Evolutionary conservation across 2,113 vertebrate genomes (phyloP), one percentile per base, ranked within the genome.

Genomic region (Columba livia): DNA sequence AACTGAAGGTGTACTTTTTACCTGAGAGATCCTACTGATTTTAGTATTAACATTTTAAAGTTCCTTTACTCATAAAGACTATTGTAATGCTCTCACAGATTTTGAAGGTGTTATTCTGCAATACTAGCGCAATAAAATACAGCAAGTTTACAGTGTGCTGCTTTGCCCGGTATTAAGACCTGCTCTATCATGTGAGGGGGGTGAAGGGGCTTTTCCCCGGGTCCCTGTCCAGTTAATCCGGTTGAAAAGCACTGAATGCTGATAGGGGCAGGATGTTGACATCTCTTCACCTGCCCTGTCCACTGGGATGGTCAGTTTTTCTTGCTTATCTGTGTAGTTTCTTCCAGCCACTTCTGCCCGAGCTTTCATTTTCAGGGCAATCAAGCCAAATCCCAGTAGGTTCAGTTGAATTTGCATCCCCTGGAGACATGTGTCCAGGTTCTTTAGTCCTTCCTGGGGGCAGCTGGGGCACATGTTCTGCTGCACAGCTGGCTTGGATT

Each of bases 1-100:
- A 93, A 78, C 32, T 66, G 31, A 7, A 88, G 92, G 25, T 44
- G 19, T 80, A 16, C 75, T 79, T 95, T 90, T 73, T 89, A 93
- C 51, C 31, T 72, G 85, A 75, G 36, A 85, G 29, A 91, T 84
- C 32, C 40, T 77, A 28, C 58, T 93, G 71, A 69, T 84, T 47
- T 80, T 73, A 77, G 13, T 67, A 31, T 51, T 77, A 91, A 74
- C 25, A 60, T 62, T 64, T 89, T 64, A 69, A 62, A 69, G 19
- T 54, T 71, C 74, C 51, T 73, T 81, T 82, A 77, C 34, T 94
- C 21, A 31, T 40, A 51, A 57, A 71, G 56, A 32, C 36, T 88
- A 7, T 25, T 73, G 21, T 54, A 36, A 29, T 40, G 54, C 23
- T 80, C 77, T 61, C 42, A 8, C 1, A 4, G 66, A 89, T 25